These are phyloP conservation scores for Capitulum mitella DNA, from an alignment of 2,888 invertebrate genomes.

Conservation along the genomic window DNA sequence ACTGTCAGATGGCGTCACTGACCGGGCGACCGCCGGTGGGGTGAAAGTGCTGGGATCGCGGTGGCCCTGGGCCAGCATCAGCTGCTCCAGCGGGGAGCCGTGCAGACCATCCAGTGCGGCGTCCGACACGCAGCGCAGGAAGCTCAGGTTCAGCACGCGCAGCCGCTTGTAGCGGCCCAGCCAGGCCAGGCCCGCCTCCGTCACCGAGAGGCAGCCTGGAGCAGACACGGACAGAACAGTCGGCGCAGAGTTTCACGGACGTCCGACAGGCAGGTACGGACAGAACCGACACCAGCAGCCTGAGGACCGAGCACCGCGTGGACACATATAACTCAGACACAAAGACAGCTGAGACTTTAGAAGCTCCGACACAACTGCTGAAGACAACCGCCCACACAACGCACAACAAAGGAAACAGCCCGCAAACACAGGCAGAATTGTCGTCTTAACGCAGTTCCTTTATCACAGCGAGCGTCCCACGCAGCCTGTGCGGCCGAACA, in stretches of 20 bases:
- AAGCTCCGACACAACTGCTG: too few relatives aligned
- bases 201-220: background rate
- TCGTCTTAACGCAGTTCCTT: background rate
- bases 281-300: background rate
- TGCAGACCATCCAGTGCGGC: background rate
- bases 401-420: background rate
- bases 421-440: background rate
- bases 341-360: too few relatives aligned
- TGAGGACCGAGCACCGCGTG: background rate
- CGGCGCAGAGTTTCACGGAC: background rate
- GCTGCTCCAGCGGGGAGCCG: background rate
- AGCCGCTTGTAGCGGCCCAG: background rate
- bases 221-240: background rate
- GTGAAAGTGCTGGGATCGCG: background rate
- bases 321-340: background rate
- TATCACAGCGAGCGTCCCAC: background rate
- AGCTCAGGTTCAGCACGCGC: background rate
- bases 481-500: background rate
- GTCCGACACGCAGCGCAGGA: background rate
- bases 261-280: background rate
- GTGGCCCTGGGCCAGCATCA: background rate
- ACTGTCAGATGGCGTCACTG: background rate
- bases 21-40: background rate
- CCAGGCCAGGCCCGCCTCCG: background rate
- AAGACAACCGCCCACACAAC: background rate